phyloP scores from a whole-genome alignment of 2,888 invertebrate genomes.

The Orthosia cruda region DNA sequence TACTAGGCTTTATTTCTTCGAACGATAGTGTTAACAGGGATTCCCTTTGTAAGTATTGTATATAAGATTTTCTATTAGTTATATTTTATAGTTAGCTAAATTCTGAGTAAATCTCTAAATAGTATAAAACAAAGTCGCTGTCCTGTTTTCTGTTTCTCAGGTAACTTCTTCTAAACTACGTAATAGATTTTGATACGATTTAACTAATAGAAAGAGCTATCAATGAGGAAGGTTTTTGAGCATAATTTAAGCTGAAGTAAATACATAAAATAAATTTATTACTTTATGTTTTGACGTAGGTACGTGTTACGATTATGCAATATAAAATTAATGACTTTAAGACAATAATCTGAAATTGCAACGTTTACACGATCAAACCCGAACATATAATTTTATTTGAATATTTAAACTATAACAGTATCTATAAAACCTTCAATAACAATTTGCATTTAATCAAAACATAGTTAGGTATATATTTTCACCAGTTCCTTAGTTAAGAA shows the following conservation, averaged over 20 bases:
- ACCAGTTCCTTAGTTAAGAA: background rate
- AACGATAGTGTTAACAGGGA: constrained; percentile 24
- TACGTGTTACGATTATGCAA: background rate
- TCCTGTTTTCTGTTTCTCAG: no score
- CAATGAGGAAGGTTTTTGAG: no score
- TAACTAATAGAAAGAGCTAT: no score
- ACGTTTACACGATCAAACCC: constrained; percentile 26
- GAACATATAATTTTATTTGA: background rate
- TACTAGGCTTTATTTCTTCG: constrained; percentile 17
- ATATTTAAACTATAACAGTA: background rate
- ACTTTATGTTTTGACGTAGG: background rate
- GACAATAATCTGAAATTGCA: background rate
- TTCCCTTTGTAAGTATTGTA: constrained; percentile 16
- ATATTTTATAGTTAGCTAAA: background rate
- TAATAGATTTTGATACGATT: no score
- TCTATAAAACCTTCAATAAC: constrained; percentile 5
- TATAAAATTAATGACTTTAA: constrained; percentile 3
- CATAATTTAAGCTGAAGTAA: background rate
- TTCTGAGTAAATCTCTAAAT: background rate
- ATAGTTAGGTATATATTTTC: background rate
- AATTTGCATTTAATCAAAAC: constrained; percentile 1
- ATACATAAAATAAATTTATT: background rate
- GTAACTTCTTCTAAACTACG: no score
- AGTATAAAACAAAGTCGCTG: no score
- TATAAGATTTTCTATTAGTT: background rate